phyloP scores from a whole-genome alignment of 2,888 invertebrate species.

The Thymelicus acteon region DNA sequence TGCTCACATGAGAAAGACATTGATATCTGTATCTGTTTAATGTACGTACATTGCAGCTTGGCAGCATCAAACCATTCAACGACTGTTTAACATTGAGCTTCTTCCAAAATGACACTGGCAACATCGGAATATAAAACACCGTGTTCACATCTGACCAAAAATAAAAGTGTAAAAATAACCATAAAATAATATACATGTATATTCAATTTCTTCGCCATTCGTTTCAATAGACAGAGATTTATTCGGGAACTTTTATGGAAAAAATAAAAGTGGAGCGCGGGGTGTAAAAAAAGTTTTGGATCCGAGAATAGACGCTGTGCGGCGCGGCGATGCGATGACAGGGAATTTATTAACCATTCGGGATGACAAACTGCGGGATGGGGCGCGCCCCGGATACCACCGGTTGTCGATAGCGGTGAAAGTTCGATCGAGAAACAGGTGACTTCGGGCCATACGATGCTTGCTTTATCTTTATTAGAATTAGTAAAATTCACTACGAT shows the following conservation, averaged over 20 bases:
- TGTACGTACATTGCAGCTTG: too few relatives aligned
- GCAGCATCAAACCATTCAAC: too few relatives aligned
- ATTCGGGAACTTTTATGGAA: conserved; percentile 48
- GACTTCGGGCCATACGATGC: conserved; percentile 14
- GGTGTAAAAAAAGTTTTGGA: conserved; percentile 32
- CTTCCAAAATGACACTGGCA: too few relatives aligned
- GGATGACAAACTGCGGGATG: conserved; percentile 76
- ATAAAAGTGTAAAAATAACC: conserved; percentile 29
- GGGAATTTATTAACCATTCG: conserved; percentile 81
- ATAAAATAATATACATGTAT: conserved; percentile 34
- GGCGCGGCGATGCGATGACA: conserved; percentile 70
- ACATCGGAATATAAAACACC: background rate
- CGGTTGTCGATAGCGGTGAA: conserved; percentile 38
- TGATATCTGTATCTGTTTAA: too few relatives aligned
- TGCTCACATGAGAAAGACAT: too few relatives aligned
- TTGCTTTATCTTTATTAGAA: too few relatives aligned
- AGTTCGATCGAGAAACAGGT: conserved; percentile 16
- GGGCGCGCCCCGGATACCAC: conserved; percentile 52
- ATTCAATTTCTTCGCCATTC: conserved; percentile 44
- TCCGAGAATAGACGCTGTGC: conserved; percentile 62
- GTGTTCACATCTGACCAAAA: conserved; percentile 14
- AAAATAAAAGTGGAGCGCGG: conserved; percentile 40
- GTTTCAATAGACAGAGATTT: conserved; percentile 44
- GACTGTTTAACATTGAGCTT: too few relatives aligned
- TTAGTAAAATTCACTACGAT: too few relatives aligned